Evolutionary conservation across 2,888 invertebrate species (phyloP).

Genomic region (Tinea trinotella): DNA sequence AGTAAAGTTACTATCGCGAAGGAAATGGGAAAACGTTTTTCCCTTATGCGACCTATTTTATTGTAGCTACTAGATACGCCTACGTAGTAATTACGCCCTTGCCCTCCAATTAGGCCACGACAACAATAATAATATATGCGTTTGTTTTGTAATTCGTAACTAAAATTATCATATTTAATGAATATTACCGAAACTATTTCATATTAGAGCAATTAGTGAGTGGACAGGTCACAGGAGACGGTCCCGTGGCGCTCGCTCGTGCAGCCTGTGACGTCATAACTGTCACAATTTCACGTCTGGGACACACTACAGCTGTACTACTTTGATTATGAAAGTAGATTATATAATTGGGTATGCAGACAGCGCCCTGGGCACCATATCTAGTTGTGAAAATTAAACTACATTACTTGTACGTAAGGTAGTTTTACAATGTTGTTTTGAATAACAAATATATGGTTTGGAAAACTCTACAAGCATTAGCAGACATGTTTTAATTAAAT

Average conservation of each 20-base stretch:
- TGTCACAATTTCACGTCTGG: conserved; percentile 15
- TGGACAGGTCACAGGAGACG: conserved; percentile 8
- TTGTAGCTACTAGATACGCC: background rate
- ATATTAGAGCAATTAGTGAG: conserved; percentile 13
- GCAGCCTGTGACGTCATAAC: conserved; percentile 13
- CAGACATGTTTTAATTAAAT: too few relatives aligned
- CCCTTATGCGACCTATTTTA: background rate
- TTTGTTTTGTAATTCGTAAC: conserved; percentile 7
- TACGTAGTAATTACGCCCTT: conserved; percentile 1
- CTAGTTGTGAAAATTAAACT: background rate
- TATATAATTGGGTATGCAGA: conserved; percentile 5
- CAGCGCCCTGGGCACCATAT: background rate
- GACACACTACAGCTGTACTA: conserved; percentile 11
- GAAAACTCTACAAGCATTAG: too few relatives aligned
- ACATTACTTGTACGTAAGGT: background rate
- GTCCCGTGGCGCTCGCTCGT: conserved; percentile 9
- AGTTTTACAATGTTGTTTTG: background rate
- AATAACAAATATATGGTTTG: background rate
- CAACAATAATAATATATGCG: background rate
- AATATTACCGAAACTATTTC: conserved; percentile 12
- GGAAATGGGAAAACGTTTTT: background rate
- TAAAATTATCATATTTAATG: conserved; percentile 8
- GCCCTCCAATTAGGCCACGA: conserved; percentile 9
- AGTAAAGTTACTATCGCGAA: background rate
- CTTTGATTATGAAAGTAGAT: conserved; percentile 16